A percentile compares a stretch with the other conserved stretches of the same genome.
Conservation (phyloP, 2,888 invertebrate genomes). For the Rambutsinella grinnellia region DNA sequence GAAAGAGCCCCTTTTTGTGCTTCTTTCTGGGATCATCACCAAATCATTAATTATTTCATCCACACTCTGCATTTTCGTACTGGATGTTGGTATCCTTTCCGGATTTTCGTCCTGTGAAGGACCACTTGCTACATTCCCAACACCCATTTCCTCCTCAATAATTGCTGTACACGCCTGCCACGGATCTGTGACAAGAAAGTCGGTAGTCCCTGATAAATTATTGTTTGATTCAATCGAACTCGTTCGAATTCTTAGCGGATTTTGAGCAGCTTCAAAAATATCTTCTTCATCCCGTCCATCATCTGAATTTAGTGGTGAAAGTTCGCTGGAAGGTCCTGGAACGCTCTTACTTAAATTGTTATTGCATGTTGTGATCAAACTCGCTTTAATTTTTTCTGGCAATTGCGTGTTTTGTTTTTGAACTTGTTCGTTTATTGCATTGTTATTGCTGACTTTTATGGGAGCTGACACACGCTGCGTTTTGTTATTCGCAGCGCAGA, state of each 20-base stretch:
- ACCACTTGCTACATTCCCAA: no score
- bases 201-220: background rate
- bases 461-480: no score
- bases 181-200: slow-evolving; percentile 28
- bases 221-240: slow-evolving; percentile 37
- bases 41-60: background rate
- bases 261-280: slow-evolving; percentile 33
- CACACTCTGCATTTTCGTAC: background rate
- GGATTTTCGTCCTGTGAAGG: no score
- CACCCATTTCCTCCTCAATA: background rate
- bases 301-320: background rate
- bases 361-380: background rate
- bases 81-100: background rate
- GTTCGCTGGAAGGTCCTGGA: background rate
- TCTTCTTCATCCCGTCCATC: slow-evolving; percentile 19
- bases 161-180: slow-evolving; percentile 12
- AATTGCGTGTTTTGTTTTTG: background rate
- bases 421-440: background rate
- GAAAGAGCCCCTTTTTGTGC: no score
- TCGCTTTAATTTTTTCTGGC: background rate
- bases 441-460: background rate
- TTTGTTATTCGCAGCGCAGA: slow-evolving; percentile 21
- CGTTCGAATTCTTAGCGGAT: slow-evolving; percentile 14
- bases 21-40: background rate
- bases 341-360: background rate